phyloP scores from a whole-genome alignment of 2,113 vertebrate genomes.

The Alouatta palliata region DNA sequence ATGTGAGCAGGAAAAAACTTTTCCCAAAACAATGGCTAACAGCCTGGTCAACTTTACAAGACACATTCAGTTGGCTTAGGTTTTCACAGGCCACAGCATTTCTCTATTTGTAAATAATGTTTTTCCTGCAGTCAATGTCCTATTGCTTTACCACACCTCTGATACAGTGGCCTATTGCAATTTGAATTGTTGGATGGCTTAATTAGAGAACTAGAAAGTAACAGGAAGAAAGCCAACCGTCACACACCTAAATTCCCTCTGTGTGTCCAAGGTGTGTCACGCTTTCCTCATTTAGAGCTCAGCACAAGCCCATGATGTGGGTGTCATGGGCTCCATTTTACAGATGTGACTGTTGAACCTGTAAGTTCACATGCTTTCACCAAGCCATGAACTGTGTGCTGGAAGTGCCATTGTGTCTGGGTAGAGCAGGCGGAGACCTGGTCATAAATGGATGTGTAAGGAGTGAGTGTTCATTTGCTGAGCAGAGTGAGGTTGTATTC shows the following conservation, averaged over 20 bases:
- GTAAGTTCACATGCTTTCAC: not conserved
- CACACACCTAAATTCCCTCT: not conserved
- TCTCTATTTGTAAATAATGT: not conserved
- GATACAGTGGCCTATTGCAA: not conserved
- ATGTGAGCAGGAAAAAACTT: not conserved
- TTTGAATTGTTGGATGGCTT: not conserved
- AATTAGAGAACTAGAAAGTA: not conserved
- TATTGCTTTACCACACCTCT: not conserved
- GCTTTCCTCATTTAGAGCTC: not conserved
- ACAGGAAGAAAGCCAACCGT: not conserved
- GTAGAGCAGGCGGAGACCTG: not conserved
- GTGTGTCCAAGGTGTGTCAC: not conserved
- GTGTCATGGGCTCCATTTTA: not conserved
- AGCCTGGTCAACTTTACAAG: not conserved
- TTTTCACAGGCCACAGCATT: not conserved
- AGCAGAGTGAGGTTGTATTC: not conserved
- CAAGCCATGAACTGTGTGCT: not conserved
- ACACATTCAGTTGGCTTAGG: not conserved
- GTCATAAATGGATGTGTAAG: not conserved
- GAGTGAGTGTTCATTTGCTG: not conserved
- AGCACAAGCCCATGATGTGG: accelerated
- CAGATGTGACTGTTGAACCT: not conserved
- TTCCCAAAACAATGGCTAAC: not conserved
- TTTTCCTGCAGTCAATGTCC: not conserved
- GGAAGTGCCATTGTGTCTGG: not conserved